These are phyloP conservation scores for Nyctibius bracteatus DNA, from an alignment of 2,113 vertebrate genomes.

Conservation along the genomic window DNA sequence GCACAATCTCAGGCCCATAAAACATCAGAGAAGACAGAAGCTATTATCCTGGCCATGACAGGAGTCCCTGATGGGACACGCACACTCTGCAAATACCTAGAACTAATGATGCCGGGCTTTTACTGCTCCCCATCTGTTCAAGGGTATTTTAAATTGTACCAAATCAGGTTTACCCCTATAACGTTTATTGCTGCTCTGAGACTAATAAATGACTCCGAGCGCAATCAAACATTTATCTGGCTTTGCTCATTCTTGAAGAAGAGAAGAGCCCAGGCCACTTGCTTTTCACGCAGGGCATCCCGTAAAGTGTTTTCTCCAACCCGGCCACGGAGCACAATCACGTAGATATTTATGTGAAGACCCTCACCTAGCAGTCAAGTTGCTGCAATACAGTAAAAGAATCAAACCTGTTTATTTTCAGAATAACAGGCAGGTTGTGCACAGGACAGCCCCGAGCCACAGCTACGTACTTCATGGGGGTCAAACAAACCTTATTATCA, in stretches of 20 bases:
- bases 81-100: not conserved
- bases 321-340: accelerated
- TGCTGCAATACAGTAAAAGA: not conserved
- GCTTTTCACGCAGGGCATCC: not conserved
- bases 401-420: not conserved
- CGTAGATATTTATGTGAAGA: not conserved
- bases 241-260: not conserved
- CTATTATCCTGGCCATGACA: not conserved
- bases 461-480: not conserved
- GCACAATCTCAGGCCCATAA: conserved; percentile 9
- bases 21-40: conserved; percentile 19
- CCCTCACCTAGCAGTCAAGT: not conserved
- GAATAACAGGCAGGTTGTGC: not conserved
- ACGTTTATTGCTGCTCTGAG: not conserved
- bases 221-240: not conserved
- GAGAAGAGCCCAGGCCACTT: not conserved
- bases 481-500: not conserved
- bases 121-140: conserved; percentile 5
- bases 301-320: not conserved
- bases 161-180: not conserved
- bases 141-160: not conserved
- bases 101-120: not conserved
- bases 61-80: not conserved
- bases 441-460: not conserved
- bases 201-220: not conserved